Conservation (phyloP, 2,797 vertebrate genomes). For the Heliangelus exortis region DNA sequence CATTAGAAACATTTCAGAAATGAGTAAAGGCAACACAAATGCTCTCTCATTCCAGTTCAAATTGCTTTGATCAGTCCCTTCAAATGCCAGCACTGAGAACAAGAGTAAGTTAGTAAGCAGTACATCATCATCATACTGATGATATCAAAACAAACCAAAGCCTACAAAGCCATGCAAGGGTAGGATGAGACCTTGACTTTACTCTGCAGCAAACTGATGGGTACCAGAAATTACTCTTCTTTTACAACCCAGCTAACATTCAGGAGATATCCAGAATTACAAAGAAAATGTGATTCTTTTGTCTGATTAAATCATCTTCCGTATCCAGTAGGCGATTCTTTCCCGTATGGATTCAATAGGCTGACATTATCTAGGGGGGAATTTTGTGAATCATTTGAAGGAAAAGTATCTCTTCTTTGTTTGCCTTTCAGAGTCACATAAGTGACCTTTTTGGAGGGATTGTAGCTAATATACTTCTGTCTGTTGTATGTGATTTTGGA, state of each 20-base stretch:
- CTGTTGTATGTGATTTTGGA: background rate
- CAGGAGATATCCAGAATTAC: background rate
- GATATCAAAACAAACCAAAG: background rate
- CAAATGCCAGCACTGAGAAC: background rate
- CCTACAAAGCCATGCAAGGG: background rate
- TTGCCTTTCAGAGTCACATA: background rate
- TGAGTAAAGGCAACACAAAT: background rate
- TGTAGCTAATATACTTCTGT: background rate
- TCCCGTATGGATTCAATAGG: background rate
- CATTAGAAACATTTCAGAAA: background rate
- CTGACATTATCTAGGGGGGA: background rate
- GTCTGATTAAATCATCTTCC: background rate
- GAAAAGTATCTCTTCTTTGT: slow-evolving; percentile 8
- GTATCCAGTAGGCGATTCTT: background rate
- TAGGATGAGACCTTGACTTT: background rate
- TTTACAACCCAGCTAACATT: background rate
- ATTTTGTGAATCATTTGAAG: slow-evolving; percentile 17
- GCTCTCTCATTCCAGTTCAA: background rate
- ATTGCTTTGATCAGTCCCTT: background rate
- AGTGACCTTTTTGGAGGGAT: background rate
- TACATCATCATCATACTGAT: background rate
- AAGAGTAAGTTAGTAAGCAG: background rate
- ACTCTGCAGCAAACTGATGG: background rate
- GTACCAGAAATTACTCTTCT: background rate
- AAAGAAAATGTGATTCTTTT: background rate